Conservation (phyloP, 2,797 vertebrate genomes). For the Phylloscopus collybita region DNA sequence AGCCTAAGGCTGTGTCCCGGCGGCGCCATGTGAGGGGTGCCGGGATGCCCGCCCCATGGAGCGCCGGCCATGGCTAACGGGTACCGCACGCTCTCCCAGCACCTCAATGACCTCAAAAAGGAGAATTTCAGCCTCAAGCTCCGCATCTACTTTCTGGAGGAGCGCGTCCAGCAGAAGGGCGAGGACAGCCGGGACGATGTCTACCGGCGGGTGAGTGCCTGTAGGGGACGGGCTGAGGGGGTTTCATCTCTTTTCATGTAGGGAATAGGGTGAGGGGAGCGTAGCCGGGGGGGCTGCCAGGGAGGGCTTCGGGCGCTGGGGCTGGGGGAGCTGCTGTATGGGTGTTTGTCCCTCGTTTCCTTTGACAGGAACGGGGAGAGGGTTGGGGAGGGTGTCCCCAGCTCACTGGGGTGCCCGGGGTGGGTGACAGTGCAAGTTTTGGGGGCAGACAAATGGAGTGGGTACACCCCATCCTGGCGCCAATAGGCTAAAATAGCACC, state of each 20-base stretch:
- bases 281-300: not conserved
- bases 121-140: slow-evolving; percentile 99
- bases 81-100: slow-evolving; percentile 95
- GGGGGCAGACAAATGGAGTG: not conserved
- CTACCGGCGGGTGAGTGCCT: slow-evolving; percentile 86
- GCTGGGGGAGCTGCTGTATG: not conserved
- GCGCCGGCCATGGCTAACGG: slow-evolving; percentile 89
- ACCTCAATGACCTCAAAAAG: slow-evolving; percentile 98
- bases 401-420: accelerated
- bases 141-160: slow-evolving; percentile 97
- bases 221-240: not conserved
- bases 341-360: not conserved
- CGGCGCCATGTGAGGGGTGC: slow-evolving; percentile 69
- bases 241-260: not conserved
- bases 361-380: not conserved
- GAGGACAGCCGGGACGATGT: slow-evolving; percentile 87
- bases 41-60: slow-evolving; percentile 78
- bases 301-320: not conserved
- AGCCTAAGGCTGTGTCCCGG: slow-evolving; percentile 13
- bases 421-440: not conserved
- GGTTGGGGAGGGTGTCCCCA: not conserved
- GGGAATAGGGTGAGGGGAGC: too few species aligned
- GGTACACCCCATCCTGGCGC: not conserved
- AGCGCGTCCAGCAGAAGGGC: slow-evolving; percentile 92
- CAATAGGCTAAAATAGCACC: not conserved